Percentiles rank a stretch among this genome's conserved stretches.
Evolutionary conservation across 2,888 invertebrate species (phyloP).

Genomic region (Enchytraeus crypticus): DNA sequence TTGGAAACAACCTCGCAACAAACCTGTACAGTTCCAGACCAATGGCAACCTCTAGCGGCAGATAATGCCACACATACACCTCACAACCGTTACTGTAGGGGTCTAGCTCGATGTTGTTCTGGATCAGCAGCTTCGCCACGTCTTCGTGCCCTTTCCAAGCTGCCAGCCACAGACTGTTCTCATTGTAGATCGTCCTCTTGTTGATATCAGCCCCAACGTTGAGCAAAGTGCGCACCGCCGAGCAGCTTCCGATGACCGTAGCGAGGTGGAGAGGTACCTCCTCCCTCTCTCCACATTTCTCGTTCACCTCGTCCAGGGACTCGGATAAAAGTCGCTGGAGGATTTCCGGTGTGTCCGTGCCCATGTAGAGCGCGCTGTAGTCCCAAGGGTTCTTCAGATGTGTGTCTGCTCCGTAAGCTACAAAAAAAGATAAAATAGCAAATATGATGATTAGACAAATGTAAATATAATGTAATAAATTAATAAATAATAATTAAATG

Average conservation of each 20-base stretch:
- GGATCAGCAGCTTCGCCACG: constrained; percentile 7
- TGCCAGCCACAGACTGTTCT: constrained; percentile 22
- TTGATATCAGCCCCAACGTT: constrained; percentile 17
- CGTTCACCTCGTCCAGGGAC: constrained; percentile 14
- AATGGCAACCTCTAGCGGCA: constrained; percentile 19
- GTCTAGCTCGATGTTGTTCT: constrained; percentile 17
- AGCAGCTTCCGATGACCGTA: constrained; percentile 13
- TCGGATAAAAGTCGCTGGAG: constrained; percentile 9
- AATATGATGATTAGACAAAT: no score
- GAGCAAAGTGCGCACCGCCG: constrained; percentile 7
- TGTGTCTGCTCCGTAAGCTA: constrained; percentile 17
- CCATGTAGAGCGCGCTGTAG: constrained; percentile 22
- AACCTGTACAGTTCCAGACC: constrained; percentile 7
- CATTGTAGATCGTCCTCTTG: constrained; percentile 15
- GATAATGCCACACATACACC: constrained; percentile 19
- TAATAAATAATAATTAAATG: no score
- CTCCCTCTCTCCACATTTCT: constrained; percentile 19
- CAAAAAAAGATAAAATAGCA: not conserved
- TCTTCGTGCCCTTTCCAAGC: constrained; percentile 20
- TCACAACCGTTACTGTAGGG: constrained; percentile 20
- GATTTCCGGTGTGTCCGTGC: constrained; percentile 17
- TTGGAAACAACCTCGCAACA: not conserved
- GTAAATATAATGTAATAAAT: no score
- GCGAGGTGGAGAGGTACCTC: constrained; percentile 23
- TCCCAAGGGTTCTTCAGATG: constrained; percentile 21